Base-by-base conservation (phyloP, 2,797 vertebrate species). In the Sebastolobus alascanus region DNA sequence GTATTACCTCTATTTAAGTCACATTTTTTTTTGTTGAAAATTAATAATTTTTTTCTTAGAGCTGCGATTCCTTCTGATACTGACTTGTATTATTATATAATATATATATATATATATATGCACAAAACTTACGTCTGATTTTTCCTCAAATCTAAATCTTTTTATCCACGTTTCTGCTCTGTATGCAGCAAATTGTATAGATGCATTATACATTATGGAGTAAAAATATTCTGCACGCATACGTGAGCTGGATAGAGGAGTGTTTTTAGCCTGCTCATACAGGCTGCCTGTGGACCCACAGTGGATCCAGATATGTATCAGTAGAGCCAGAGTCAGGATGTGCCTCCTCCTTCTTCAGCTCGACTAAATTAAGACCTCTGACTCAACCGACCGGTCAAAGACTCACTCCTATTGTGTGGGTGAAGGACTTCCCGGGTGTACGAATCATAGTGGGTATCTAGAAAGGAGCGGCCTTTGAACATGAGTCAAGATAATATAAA, bases 351-450 rank as follows among this genome's bases (percentile, higher is more conserved):
- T 58, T 73, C 80, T 84, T 58, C 60, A 79, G 31, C 43, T 72
- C 58, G 52, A 83, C 86, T 87, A 87, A 87, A 87, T 86, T 67
- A 85, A 82, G 79, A 85, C 20, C 54, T 83, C 56, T 85, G 73
- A 89, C 76, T 89, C 64, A 86, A 76, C 84, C 73, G 59, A 33
- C 50, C 59, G 74, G 52, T 68, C 50, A 82, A 56, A 85, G 18
- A 71, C 43, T 71, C 43, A 58, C 64, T 82, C 2, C 43, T 75
- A 46, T 66, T 81, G 82, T 88, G 76, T 78, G 82, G 72, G 37
- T 73, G 74, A 87, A 61, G 46, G 6, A 12, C 56, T 71, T 79
- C 65, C 67, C 13, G n/a, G 20, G 60, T 74, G 54, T 46, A 70
- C 25, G 59, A 75, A 63, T 31, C 54, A 59, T 56, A 20, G 38